A percentile compares a stretch with the other conserved stretches of the same genome.
These are phyloP conservation scores for Microcebus jonahi DNA, from an alignment of 2,113 vertebrate species.

Conservation along the genomic window DNA sequence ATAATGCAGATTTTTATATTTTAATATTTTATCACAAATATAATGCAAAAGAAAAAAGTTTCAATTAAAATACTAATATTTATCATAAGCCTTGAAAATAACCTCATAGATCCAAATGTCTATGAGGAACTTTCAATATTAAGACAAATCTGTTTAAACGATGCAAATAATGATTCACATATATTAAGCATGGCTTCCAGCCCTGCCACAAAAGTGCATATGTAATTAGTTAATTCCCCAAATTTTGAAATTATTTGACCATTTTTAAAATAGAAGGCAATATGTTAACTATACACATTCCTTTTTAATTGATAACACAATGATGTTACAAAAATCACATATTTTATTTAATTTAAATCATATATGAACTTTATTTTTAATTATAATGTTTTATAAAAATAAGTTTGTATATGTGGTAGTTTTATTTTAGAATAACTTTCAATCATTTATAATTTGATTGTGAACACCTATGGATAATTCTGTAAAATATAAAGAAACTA, in stretches of 20 bases:
- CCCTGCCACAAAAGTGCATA: background rate
- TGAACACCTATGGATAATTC: background rate
- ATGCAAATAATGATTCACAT: background rate
- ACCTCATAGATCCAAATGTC: background rate
- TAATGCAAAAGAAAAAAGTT: background rate
- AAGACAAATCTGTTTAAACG: background rate
- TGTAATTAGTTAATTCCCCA: background rate
- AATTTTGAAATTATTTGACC: background rate
- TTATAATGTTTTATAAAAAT: background rate
- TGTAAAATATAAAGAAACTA: background rate
- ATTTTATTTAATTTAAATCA: background rate
- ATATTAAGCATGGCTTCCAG: background rate
- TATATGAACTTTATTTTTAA: background rate
- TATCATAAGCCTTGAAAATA: background rate
- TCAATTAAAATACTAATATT: conserved; percentile 14
- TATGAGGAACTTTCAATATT: background rate
- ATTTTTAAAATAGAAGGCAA: background rate
- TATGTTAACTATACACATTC: background rate
- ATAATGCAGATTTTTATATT: background rate
- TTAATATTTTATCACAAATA: background rate
- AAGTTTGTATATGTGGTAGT: background rate
- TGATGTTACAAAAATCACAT: background rate
- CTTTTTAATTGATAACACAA: background rate
- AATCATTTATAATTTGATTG: background rate
- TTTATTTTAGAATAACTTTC: background rate